phyloP scores from a whole-genome alignment of 1,140 invertebrate genomes.

The Trigoniulus corallinus region DNA sequence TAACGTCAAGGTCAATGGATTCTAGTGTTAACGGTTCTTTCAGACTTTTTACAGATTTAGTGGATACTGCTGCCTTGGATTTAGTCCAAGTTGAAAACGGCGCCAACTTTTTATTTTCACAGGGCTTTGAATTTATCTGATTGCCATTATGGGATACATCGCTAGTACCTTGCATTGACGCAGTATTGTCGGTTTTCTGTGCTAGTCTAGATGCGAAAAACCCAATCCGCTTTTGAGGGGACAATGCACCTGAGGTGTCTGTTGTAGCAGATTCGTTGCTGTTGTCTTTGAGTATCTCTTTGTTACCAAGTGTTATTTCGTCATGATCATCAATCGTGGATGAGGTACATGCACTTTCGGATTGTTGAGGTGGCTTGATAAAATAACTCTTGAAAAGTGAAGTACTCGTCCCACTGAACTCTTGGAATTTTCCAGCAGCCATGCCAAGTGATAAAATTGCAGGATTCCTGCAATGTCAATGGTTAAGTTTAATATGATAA shows the following conservation, averaged over 20 bases:
- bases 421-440: constrained; percentile 60
- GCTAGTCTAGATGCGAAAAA: too few species aligned
- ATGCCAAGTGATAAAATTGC: constrained; percentile 50
- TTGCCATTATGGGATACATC: neutral
- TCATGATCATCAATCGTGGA: neutral
- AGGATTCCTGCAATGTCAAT: constrained; percentile 12
- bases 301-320: neutral
- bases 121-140: neutral
- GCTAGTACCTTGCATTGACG: neutral
- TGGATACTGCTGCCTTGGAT: neutral
- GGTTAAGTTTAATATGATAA: constrained; percentile 5
- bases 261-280: too few species aligned
- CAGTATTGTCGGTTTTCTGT: too few species aligned
- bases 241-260: neutral
- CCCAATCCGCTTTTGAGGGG: neutral
- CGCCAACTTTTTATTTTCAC: neutral
- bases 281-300: neutral
- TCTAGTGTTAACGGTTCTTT: too few species aligned
- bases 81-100: neutral
- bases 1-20: too few species aligned
- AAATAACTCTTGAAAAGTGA: constrained; percentile 22
- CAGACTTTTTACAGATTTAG: neutral
- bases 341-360: neutral
- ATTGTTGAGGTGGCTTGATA: neutral
- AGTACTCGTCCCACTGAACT: constrained; percentile 30